Evolutionary conservation across 2,113 vertebrate species (phyloP), one percentile per base, ranked within the genome.

Genomic region (Sander vitreus): DNA sequence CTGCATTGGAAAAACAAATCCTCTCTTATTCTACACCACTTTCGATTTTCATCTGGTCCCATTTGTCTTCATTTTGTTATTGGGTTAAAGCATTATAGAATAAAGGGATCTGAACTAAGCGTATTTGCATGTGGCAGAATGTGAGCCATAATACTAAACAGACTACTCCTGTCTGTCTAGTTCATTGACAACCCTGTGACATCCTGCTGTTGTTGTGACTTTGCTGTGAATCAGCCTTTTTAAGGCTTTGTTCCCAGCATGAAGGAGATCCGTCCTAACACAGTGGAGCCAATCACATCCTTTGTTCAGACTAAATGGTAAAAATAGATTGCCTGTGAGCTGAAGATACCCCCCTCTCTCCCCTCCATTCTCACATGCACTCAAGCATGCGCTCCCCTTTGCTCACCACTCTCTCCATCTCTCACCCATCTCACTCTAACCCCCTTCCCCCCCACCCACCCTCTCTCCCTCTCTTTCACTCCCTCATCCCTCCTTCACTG

Each of bases 291-390:
- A 91, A 93, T 94, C 91, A 93, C 87, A 80, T 85, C 86, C 88
- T 94, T 93, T 93, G 86, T 91, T 92, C 87, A 80, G 78, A 86
- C 92, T 93, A 93, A 93, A 92, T 91, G 91, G 92, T 94, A 94
- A 93, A 94, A 94, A 93, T 93, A 94, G 93, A 93, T 93, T 89
- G 90, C 87, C 81, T 91, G 73, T 83, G 88, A 86, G 90, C 81
- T 84, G 86, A 87, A 90, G 84, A 77, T 81, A 51, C 76, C 72
- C 87, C 85, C 80, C 43, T 36, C 14, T 15, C 62, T 2, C 33
- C 50, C 21, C 65, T 18, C 33, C 74, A 50, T 72, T 78, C 86
- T 83, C 85, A 79, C 86, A 91, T 80, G 80, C 90, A 89, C 86
- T 87, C 87, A 87, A 83, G 71, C 85, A 87, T 84, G 75, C 74